Base-by-base conservation (phyloP, 35 echinoderm and acorn worm species). In the Amphiura filiformis region DNA sequence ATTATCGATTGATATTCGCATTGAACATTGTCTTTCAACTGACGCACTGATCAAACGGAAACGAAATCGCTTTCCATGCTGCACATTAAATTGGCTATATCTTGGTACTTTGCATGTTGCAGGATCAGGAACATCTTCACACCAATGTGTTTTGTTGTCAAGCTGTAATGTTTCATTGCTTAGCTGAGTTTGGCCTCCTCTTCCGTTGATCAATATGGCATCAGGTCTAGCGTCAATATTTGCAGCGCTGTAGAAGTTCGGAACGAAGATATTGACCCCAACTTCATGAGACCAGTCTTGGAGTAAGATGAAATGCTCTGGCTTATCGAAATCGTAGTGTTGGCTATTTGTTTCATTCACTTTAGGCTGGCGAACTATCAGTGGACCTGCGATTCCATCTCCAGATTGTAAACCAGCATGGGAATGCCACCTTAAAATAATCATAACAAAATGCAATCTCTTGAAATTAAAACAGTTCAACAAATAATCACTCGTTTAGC, bases 121-220 rank as follows among this genome's bases (percentile, higher is more conserved):
- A 0, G 81, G 34, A 39, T 92, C 90, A 1, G 84, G 52, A 3
- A 78, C 87, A 47, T 38, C 82, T 28, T 36, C 4, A 1, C 61
- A 49, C 37, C 39, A 22, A 37, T 84, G 35, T 13, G 57, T 56
- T 0, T n/a, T 7, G 20, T 20, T 7, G 20, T 52, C 44, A 11
- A 11, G 7, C 20, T 7, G 82, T 0, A 26, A 11, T 17, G 57
- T 52, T 52, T 20, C 20, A 11, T 20, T 52, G 44, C 7, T 7
- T 11, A n/a, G n/a, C n/a, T n/a, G 7, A n/a, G n/a, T n/a, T 37
- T 91, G 44, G 33, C 79, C 76, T 2, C 96, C 96, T 65, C 90
- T 98, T 9, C 96, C 96, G 75, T 98, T 98, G 39, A 98, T 94
- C 38, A 98, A 34, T 33, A 98, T 88, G 14, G 96, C 78, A 39